Evolutionary conservation across 2,888 invertebrate species (phyloP), one percentile per base, ranked within the genome.

Genomic region (Gerris lacustris): DNA sequence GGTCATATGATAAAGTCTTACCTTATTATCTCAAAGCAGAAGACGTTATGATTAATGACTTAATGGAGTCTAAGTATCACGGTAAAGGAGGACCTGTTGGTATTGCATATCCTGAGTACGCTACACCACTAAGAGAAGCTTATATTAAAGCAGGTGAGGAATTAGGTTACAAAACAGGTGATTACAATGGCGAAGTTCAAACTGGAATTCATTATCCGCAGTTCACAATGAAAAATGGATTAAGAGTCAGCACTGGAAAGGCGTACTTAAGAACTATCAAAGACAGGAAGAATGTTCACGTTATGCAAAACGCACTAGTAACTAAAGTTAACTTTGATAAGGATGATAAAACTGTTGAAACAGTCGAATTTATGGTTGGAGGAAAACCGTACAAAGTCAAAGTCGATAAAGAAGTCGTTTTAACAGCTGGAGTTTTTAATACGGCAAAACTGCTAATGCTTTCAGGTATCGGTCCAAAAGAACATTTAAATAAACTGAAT

Each of bases 371-470:
- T 70, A 79, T 81, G 0, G 79, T 81, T 47, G 80, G 82, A 69
- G 80, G 81, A 0, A 75, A 80, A 70, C 79, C 79, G 64, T 80
- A 80, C 18, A 79, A 80, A 67, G 84, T 85, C 0, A 77, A 76
- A 71, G 88, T 87, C 0, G 81, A 83, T 63, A 86, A 84, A 75
- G 90, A 89, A 80, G 86, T 92, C 0, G 87, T 92, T 70, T 73
- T 92, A 4, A 86, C 88, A 11, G 90, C 87, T 2, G 92, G 92
- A 0, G 86, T 91, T 0, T 87, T 92, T 70, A 90, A 89, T 75
- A 86, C 88, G 0, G 91, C 93, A 0, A 92, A 94, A 77, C 79
- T 94, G 6, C 83, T 94, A 6, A 89, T 92, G 90, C 79, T 91
- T 11, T 89, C 89, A 0, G 91, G 91, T 1, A 80, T 90, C 7